Conservation (phyloP, 2,888 invertebrate species). For the Dryomyza anilis region DNA sequence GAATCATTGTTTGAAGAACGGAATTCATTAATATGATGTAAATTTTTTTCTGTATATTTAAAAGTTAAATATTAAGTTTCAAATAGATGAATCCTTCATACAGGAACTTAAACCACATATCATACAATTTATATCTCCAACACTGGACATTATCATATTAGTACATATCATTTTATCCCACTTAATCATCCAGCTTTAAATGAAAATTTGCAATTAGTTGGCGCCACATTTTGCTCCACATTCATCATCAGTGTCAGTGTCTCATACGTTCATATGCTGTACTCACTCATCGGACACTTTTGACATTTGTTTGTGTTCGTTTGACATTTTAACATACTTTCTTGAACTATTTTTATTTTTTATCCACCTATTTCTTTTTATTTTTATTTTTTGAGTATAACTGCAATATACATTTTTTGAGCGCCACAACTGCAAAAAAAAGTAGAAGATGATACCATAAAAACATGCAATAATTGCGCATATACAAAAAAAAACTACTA, state of each 20-base stretch:
- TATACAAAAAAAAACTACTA: neutral
- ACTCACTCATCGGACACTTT: neutral
- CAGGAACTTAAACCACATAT: no score
- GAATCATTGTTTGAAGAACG: no score
- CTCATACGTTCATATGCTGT: no score
- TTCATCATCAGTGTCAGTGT: no score
- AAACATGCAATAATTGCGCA: neutral
- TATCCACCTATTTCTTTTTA: neutral
- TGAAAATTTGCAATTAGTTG: neutral
- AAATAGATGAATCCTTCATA: no score
- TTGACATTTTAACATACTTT: slow-evolving; percentile 14
- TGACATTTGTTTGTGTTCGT: neutral
- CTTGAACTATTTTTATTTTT: neutral
- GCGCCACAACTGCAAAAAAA: neutral
- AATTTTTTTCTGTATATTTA: no score
- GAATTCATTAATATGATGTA: no score
- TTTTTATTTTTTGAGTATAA: neutral
- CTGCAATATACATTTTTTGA: no score
- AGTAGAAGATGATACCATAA: neutral
- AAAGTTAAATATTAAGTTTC: no score
- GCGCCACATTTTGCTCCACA: neutral
- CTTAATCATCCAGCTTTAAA: neutral
- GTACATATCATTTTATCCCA: no score
- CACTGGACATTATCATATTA: no score
- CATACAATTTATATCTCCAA: no score